Percentiles rank a stretch among this genome's conserved stretches.
Conservation (phyloP, 2,113 vertebrate genomes). For the Atractosteus spatula region DNA sequence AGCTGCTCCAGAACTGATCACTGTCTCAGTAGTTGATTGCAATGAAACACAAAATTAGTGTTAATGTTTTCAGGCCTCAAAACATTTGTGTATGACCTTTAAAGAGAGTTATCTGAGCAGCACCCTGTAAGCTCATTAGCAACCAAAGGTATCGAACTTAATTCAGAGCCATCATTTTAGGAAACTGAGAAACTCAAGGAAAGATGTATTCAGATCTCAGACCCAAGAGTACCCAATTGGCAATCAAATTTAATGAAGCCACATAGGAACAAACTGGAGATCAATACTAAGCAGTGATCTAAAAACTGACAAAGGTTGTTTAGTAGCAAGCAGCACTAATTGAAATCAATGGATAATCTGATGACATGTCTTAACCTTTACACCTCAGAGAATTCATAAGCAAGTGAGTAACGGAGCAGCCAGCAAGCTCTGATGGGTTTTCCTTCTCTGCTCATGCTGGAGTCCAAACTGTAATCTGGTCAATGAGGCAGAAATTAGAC, state of each 20-base stretch:
- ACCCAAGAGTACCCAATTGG: constrained; percentile 45
- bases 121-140: constrained; percentile 45
- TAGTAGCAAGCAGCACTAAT: constrained; percentile 64
- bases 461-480: constrained; percentile 47
- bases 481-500: constrained; percentile 35
- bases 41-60: too few relatives aligned
- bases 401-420: constrained; percentile 39
- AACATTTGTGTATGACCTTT: constrained; percentile 43
- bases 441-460: constrained; percentile 55
- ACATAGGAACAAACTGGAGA: constrained; percentile 54
- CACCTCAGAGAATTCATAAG: constrained; percentile 62
- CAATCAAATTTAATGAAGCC: constrained; percentile 56
- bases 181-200: constrained; percentile 25
- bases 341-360: constrained; percentile 80
- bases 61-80: background rate
- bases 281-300: constrained; percentile 65
- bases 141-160: constrained; percentile 33
- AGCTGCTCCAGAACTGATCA: too few relatives aligned
- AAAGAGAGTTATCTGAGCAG: constrained; percentile 22
- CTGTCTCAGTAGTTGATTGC: too few relatives aligned
- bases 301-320: constrained; percentile 70
- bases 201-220: constrained; percentile 47
- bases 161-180: constrained; percentile 23
- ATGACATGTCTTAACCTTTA: constrained; percentile 68
- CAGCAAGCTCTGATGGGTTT: constrained; percentile 39